Evolutionary conservation across 2,797 vertebrate genomes (phyloP), one percentile per base, ranked within the genome.

Genomic region (Catharus ustulatus): DNA sequence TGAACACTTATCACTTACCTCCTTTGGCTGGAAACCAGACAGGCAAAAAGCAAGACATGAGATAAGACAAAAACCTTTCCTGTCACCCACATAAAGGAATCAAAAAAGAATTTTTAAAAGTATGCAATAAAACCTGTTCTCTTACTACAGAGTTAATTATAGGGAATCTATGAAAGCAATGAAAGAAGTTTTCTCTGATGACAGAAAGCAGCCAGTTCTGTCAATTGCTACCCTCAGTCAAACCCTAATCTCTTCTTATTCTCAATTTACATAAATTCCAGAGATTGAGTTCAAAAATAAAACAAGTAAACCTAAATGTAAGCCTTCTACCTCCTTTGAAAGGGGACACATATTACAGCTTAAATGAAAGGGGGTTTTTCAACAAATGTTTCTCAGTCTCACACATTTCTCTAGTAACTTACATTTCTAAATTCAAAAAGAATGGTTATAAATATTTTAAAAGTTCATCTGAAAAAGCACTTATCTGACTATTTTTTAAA

Each of bases 281-380:
- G 52, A 7, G 30, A 36, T 42, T 22, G 15, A 69, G 8, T 14
- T 58, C 29, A 89, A 84, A 91, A 69, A 61, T 40, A 73, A 77
- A 19, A 19, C 7, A n/a, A 59, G 15, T 7, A 80, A 89, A 4
- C 2, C 17, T 29, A 36, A 86, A 15, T 22, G 63, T 36, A 72
- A 55, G 32, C 9, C n/a, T 75, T 79, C 30, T 2, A 51, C 7
- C 24, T 34, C 24, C 34, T 78, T 74, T 38, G 61, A 58, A 74
- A 76, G 9, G 9, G 11, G 11, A 15, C 20, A 80, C 11, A 38
- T 5, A 13, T 32, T 29, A 63, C 15, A 38, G 18, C 11, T 42
- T n/a, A 66, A 71, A 45, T 15, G 9, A 86, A 76, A 77, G 7
- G 2, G 2, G 0, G 0, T 34, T 22, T 84, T 54, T 26, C 2